Evolutionary conservation across 2,888 invertebrate species (phyloP).

Genomic region (Cryptus armator): DNA sequence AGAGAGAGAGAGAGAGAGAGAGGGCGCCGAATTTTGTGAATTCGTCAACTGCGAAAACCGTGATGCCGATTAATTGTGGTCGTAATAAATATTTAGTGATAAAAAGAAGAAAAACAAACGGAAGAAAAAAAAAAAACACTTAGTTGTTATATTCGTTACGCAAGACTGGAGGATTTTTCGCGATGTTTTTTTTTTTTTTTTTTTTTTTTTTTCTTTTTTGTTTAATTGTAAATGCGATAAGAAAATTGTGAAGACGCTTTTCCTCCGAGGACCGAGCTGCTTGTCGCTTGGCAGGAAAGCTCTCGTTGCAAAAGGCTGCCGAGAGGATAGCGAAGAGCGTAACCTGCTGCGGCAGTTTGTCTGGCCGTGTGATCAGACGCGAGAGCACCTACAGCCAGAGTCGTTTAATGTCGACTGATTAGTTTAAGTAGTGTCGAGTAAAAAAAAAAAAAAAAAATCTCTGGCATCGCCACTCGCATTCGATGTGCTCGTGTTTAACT

Average conservation of each 20-base stretch:
- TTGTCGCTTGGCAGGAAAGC: constrained; percentile 57
- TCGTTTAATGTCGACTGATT: constrained; percentile 78
- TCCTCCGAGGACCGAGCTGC: constrained; percentile 50
- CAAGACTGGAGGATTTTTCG: constrained; percentile 62
- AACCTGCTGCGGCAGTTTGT: constrained; percentile 11
- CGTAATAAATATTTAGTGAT: constrained; percentile 45
- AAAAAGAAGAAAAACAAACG: not conserved
- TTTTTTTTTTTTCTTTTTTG: constrained; percentile 24
- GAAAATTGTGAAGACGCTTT: constrained; percentile 53
- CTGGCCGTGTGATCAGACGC: constrained; percentile 32
- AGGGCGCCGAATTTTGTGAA: constrained; percentile 11
- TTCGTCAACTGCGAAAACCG: constrained; percentile 12
- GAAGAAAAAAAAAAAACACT: constrained; percentile 20
- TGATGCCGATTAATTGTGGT: constrained; percentile 40
- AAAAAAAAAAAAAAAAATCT: constrained; percentile 64
- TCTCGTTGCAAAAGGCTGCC: constrained; percentile 29
- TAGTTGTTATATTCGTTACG: constrained; percentile 59
- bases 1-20: constrained; percentile 26
- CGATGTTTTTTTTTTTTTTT: constrained; percentile 40
- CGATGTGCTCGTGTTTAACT: constrained; percentile 79
- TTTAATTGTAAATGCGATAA: constrained; percentile 32
- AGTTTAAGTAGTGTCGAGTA: constrained; percentile 80
- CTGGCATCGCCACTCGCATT: constrained; percentile 80
- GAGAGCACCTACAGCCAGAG: constrained; percentile 65
- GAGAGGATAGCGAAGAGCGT: constrained; percentile 5